These are phyloP conservation scores for Harmothoe impar DNA, from an alignment of 2,888 invertebrate species.

Conservation along the genomic window DNA sequence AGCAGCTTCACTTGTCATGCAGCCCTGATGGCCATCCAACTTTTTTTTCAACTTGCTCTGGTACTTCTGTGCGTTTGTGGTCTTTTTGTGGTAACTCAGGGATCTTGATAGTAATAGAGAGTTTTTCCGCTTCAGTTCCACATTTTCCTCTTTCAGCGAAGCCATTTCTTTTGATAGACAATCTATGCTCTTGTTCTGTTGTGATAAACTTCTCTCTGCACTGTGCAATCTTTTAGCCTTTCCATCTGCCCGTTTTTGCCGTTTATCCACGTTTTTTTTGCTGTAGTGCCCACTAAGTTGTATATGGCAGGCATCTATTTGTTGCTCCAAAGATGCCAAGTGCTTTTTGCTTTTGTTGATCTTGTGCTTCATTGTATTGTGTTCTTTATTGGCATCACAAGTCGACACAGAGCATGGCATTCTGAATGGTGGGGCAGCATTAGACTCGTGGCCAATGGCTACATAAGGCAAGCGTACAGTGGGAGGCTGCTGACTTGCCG, in stretches of 20 bases:
- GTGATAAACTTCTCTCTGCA: neutral
- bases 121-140: neutral
- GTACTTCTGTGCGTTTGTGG: slow-evolving; percentile 47
- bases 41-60: neutral
- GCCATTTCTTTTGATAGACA: neutral
- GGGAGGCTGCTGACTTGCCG: too few relatives aligned
- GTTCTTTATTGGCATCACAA: neutral
- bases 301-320: neutral
- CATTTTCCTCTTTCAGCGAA: neutral
- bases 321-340: neutral
- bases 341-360: neutral
- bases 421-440: neutral
- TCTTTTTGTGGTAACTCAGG: neutral
- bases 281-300: neutral
- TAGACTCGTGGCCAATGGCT: neutral
- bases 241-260: neutral
- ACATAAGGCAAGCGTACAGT: neutral
- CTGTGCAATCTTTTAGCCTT: slow-evolving; percentile 1
- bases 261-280: neutral
- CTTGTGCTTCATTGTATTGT: neutral
- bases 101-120: neutral
- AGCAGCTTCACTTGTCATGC: neutral
- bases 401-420: neutral
- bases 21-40: neutral
- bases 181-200: neutral